Conservation (phyloP, 2,797 vertebrate genomes). For the Potorous gilbertii region DNA sequence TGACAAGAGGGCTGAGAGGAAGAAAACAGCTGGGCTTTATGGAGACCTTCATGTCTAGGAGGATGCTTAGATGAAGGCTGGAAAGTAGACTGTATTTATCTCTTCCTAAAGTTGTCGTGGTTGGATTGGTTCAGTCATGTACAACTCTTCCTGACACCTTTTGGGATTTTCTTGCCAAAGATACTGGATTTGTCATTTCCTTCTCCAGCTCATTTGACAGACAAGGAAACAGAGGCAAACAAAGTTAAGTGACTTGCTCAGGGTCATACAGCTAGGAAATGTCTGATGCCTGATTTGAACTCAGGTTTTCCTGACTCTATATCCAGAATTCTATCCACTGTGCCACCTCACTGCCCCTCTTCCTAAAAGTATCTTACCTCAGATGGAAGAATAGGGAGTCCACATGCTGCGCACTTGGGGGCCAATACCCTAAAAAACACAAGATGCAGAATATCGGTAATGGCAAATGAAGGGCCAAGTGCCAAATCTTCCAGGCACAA, state of each 20-base stretch:
- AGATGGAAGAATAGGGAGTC: conserved; percentile 94
- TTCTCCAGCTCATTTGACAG: not conserved
- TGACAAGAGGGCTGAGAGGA: not conserved
- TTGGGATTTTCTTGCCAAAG: not conserved
- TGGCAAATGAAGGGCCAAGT: not conserved
- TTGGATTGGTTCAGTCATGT: not conserved
- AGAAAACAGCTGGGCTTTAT: not conserved
- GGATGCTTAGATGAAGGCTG: not conserved
- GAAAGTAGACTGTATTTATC: not conserved
- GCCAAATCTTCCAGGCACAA: not conserved
- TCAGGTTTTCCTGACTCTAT: not conserved
- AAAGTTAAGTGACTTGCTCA: too few relatives aligned
- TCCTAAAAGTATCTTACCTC: conserved; percentile 88
- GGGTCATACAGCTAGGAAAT: not conserved
- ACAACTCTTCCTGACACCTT: not conserved
- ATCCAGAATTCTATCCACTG: not conserved
- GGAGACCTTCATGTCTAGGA: not conserved
- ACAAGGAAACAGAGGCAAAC: not conserved
- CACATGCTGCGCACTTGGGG: conserved; percentile 95
- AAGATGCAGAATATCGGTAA: conserved; percentile 50
- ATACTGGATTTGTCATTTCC: not conserved
- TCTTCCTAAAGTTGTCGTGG: not conserved
- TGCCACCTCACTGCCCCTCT: not conserved
- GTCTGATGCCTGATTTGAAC: not conserved
- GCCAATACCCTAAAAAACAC: conserved; percentile 91